Evolutionary conservation across 1,140 invertebrate genomes (phyloP).

Genomic region (Bombus terrestris): DNA sequence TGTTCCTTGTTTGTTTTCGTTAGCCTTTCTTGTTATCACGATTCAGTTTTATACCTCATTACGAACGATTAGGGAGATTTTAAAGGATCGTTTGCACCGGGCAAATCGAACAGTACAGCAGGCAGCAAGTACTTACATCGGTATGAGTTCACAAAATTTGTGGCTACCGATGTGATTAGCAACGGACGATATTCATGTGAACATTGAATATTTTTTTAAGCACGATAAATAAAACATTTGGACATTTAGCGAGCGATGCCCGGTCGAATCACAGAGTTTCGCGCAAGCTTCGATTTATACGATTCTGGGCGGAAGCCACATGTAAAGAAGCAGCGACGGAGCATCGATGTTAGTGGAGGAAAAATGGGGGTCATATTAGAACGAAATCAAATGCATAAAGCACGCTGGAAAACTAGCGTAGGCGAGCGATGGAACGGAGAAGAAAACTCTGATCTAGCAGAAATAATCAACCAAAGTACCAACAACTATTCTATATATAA

Average conservation of each 20-base stretch:
- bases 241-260: slow-evolving; percentile 69
- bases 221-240: slow-evolving; percentile 59
- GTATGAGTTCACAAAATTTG: slow-evolving; percentile 1
- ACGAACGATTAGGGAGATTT: not conserved
- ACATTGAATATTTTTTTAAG: slow-evolving; percentile 18
- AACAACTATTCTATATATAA: slow-evolving; percentile 70
- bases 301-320: slow-evolving; percentile 14
- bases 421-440: slow-evolving; percentile 73
- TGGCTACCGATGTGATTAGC: slow-evolving; percentile 1
- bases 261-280: slow-evolving; percentile 49
- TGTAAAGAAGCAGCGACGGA: not conserved
- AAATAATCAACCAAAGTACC: slow-evolving; percentile 79
- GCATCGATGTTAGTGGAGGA: not conserved
- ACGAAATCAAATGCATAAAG: slow-evolving; percentile 43
- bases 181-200: not conserved
- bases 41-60: not conserved
- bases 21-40: slow-evolving; percentile 15
- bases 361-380: not conserved
- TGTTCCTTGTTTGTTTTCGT: slow-evolving; percentile 18
- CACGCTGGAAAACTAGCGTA: slow-evolving; percentile 60
- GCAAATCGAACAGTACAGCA: not conserved
- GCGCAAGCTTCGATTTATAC: slow-evolving; percentile 35
- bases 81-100: not conserved
- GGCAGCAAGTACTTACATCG: not conserved
- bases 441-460: slow-evolving; percentile 74